Evolutionary conservation across 1,140 invertebrate species (phyloP).

Genomic region (Zelostemma sp.): DNA sequence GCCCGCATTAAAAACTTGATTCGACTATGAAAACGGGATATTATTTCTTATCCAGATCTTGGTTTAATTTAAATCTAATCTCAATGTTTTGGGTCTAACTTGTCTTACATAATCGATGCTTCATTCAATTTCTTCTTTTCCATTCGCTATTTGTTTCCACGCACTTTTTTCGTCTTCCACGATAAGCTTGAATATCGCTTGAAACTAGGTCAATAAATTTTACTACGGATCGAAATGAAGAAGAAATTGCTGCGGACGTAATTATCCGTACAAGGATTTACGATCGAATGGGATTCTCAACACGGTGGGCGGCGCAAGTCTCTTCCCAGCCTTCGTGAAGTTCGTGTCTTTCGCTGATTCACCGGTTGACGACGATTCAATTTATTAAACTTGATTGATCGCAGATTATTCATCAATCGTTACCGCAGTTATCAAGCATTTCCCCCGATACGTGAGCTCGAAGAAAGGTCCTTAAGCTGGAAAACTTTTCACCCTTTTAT

Average conservation of each 20-base stretch:
- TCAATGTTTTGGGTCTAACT: too few relatives aligned
- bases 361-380: not conserved
- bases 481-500: not conserved
- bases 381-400: constrained; percentile 1
- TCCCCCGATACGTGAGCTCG: too few relatives aligned
- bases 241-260: constrained; percentile 1
- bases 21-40: too few relatives aligned
- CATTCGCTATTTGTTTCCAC: too few relatives aligned
- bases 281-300: not conserved
- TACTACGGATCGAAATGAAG: not conserved
- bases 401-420: not conserved
- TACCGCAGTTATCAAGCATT: not conserved
- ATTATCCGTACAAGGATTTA: constrained; percentile 2
- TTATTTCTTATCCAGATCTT: too few relatives aligned
- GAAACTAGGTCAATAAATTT: constrained; percentile 3
- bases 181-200: not conserved
- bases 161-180: too few relatives aligned
- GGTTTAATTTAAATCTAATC: too few relatives aligned
- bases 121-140: too few relatives aligned
- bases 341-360: not conserved
- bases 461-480: too few relatives aligned
- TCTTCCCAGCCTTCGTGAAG: not conserved
- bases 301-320: not conserved
- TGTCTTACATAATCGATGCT: too few relatives aligned
- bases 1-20: too few relatives aligned